Percentiles rank a stretch among this genome's conserved stretches.
phyloP scores from a whole-genome alignment of 2,888 invertebrate species.

The Exocentrus adspersus region DNA sequence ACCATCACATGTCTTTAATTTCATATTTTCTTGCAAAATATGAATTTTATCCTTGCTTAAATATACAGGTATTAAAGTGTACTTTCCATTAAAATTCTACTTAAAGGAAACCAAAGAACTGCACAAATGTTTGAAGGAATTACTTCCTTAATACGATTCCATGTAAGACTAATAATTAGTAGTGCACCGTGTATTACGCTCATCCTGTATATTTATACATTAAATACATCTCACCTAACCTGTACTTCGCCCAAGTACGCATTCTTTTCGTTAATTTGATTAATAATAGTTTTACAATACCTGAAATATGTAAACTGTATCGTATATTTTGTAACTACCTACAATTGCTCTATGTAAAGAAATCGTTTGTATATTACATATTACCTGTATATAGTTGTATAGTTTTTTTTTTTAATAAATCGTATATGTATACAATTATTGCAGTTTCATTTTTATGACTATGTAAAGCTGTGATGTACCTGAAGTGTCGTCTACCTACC shows the following conservation, averaged over 20 bases:
- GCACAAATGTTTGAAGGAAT: not conserved
- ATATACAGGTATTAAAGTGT: slow-evolving; percentile 5
- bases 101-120: slow-evolving; percentile 22
- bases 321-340: slow-evolving; percentile 21
- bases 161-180: not conserved
- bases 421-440: slow-evolving; percentile 13
- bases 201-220: slow-evolving; percentile 15
- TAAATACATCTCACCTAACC: slow-evolving; percentile 1
- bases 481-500: too few relatives aligned
- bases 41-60: slow-evolving; percentile 27
- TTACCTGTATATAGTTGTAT: slow-evolving; percentile 23
- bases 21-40: slow-evolving; percentile 33
- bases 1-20: slow-evolving; percentile 23
- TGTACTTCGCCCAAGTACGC: not conserved
- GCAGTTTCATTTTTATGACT: not conserved
- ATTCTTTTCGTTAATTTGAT: not conserved
- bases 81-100: not conserved
- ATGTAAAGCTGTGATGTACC: too few relatives aligned
- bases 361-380: slow-evolving; percentile 28
- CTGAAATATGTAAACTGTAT: slow-evolving; percentile 12
- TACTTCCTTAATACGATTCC: not conserved
- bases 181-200: not conserved
- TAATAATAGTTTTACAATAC: not conserved
- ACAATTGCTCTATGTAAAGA: slow-evolving; percentile 16
- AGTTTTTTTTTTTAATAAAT: slow-evolving; percentile 29